phyloP scores from a whole-genome alignment of 2,113 vertebrate genomes.

The Myodes glareolus region DNA sequence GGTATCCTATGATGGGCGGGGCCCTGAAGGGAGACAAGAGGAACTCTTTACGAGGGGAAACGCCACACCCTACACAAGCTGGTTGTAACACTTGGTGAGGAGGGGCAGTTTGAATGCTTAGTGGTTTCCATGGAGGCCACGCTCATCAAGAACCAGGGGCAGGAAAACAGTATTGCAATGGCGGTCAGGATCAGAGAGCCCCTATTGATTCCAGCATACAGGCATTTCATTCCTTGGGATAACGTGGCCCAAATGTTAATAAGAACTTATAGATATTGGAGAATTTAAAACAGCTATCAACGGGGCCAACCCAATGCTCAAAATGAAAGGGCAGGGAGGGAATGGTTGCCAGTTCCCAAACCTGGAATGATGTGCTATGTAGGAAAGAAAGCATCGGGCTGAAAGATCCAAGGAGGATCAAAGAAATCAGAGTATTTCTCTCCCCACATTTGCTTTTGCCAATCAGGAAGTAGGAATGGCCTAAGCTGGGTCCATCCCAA shows the following conservation, averaged over 20 bases:
- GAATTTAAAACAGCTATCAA: neutral
- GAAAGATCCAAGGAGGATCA: neutral
- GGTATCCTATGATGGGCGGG: constrained; percentile 90
- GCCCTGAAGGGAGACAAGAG: constrained; percentile 82
- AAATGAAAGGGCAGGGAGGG: neutral
- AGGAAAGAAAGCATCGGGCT: neutral
- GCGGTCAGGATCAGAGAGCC: neutral
- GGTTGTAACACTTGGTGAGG: rapidly evolving
- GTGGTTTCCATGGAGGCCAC: neutral
- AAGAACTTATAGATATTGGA: neutral
- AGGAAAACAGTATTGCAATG: neutral
- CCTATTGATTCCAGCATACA: neutral
- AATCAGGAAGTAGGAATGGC: neutral
- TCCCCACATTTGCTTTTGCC: neutral
- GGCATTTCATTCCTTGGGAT: neutral
- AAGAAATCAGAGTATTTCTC: neutral
- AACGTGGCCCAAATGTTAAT: neutral
- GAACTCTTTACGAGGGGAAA: neutral
- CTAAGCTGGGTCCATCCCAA: neutral
- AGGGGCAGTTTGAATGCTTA: neutral
- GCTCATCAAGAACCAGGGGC: neutral
- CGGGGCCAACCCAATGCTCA: neutral
- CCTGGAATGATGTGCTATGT: neutral
- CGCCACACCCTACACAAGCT: rapidly evolving
- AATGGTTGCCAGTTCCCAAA: neutral